phyloP scores from a whole-genome alignment of 2,113 vertebrate genomes.

The Tonatia bakeri region DNA sequence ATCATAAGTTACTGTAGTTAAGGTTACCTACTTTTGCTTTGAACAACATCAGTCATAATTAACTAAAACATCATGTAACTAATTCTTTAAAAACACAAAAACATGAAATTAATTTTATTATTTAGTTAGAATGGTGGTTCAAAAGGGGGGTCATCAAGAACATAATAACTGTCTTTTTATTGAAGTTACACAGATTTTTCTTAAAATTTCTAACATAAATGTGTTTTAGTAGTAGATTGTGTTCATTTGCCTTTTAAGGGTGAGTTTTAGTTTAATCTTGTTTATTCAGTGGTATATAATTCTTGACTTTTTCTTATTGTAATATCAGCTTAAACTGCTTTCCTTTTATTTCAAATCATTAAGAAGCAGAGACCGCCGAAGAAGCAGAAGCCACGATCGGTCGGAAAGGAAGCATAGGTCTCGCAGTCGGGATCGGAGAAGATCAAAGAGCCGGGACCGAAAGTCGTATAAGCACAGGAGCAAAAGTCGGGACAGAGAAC shows the following conservation, averaged over 20 bases:
- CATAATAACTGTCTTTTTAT: not conserved
- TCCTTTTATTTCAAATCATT: conserved; percentile 12
- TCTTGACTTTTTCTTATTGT: not conserved
- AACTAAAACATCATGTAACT: not conserved
- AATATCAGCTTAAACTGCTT: conserved; percentile 19
- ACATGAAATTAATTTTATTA: not conserved
- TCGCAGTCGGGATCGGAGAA: conserved; percentile 91
- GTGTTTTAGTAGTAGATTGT: not conserved
- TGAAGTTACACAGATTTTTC: conserved; percentile 13
- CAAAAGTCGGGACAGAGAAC: conserved; percentile 89
- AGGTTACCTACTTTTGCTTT: not conserved
- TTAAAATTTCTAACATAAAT: conserved; percentile 24
- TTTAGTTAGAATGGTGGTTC: not conserved
- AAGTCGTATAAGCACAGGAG: conserved; percentile 94
- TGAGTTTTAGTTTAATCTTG: conserved; percentile 24
- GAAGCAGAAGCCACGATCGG: conserved; percentile 90
- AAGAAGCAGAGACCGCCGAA: conserved; percentile 90
- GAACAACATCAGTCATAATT: not conserved
- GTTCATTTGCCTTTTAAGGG: not conserved
- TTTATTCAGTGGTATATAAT: not conserved
- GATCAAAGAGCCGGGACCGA: conserved; percentile 94
- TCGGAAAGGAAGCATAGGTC: conserved; percentile 92
- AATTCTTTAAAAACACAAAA: not conserved
- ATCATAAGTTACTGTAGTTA: not conserved
- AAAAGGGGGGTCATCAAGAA: not conserved